Conservation (phyloP, 2,113 vertebrate genomes). For the Eira barbara region DNA sequence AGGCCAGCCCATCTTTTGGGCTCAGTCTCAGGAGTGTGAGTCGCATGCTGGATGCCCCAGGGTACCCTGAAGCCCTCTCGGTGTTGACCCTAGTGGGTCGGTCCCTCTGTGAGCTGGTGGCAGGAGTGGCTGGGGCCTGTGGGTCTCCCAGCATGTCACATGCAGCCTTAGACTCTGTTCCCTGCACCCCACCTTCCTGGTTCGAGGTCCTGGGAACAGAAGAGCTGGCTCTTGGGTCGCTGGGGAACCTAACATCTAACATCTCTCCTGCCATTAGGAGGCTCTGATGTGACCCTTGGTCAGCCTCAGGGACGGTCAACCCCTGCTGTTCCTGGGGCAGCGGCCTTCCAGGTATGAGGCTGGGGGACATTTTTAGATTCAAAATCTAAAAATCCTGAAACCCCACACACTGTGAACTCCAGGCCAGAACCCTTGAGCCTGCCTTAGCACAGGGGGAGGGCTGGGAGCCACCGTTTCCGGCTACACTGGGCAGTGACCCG, state of each 20-base stretch:
- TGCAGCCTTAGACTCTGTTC: background rate
- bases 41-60: background rate
- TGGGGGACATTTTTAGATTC: background rate
- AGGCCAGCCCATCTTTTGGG: background rate
- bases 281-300: background rate
- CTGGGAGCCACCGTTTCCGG: background rate
- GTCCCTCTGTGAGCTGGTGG: background rate
- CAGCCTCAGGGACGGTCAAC: background rate
- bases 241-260: background rate
- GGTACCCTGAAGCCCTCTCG: background rate
- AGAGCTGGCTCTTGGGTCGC: background rate
- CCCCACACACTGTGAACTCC: background rate
- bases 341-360: background rate
- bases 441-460: accelerated
- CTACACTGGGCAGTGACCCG: background rate
- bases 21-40: background rate
- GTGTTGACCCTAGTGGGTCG: background rate
- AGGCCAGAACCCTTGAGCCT: background rate
- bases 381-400: background rate
- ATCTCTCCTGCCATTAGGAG: background rate
- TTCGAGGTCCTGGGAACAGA: background rate
- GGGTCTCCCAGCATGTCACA: background rate
- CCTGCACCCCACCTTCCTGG: background rate
- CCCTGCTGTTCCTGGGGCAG: background rate
- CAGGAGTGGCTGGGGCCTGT: background rate